These are phyloP conservation scores for Drosophila navojoa DNA, from an alignment of 1,140 invertebrate genomes.

Conservation along the genomic window DNA sequence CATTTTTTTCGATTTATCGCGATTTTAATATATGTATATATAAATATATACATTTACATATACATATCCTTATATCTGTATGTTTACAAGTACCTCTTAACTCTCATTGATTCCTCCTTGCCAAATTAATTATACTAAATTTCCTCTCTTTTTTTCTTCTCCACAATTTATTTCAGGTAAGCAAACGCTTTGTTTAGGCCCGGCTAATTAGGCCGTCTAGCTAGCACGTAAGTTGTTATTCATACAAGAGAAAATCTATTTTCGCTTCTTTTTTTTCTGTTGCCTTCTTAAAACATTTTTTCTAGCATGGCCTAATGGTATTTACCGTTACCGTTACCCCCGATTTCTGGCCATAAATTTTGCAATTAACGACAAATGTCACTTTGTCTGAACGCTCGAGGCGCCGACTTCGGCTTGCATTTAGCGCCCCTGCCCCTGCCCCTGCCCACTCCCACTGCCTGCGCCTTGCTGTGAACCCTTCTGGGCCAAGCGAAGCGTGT, in stretches of 20 bases:
- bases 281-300: slow-evolving; percentile 1
- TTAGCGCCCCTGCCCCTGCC: neutral
- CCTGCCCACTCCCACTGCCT: no score
- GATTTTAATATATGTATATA: no score
- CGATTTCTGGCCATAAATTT: slow-evolving; percentile 78
- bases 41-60: no score
- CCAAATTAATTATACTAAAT: slow-evolving; percentile 25
- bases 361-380: slow-evolving; percentile 82
- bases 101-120: neutral
- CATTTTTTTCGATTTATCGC: no score
- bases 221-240: slow-evolving; percentile 58
- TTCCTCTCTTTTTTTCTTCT: slow-evolving; percentile 10
- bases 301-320: slow-evolving; percentile 27
- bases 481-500: slow-evolving; percentile 62
- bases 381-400: slow-evolving; percentile 63
- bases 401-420: slow-evolving; percentile 42
- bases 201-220: slow-evolving; percentile 70
- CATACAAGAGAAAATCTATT: neutral
- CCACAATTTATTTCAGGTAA: slow-evolving; percentile 57
- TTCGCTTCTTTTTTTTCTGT: slow-evolving; percentile 7
- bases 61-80: no score
- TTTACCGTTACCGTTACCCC: slow-evolving; percentile 23
- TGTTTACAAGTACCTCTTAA: no score
- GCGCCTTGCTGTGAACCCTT: slow-evolving; percentile 37
- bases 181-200: slow-evolving; percentile 44